Evolutionary conservation across 2,797 vertebrate species (phyloP), one percentile per base, ranked within the genome.

Genomic region (Galago senegalensis): DNA sequence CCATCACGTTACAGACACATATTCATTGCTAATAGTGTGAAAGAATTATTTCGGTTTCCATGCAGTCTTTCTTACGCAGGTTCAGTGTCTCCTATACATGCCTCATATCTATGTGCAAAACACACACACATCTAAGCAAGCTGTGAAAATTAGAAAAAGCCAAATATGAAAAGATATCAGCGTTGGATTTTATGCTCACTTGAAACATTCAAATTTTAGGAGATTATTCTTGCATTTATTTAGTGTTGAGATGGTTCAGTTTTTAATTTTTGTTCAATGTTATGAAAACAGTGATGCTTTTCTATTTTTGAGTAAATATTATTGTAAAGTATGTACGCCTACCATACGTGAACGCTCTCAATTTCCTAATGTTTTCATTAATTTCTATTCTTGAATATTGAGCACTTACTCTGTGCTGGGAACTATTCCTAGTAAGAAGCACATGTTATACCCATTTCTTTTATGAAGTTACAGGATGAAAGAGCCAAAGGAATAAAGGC

Each of bases 61-160:
- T 65, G 73, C 80, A 95, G 46, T 0, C 5, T 95, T 94, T 96
- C 25, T 87, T 75, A 60, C 79, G 88, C 72, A 85, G 34, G 97
- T 86, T 76, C 60, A 83, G 17, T 72, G 61, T 10, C 7, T n/a
- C 46, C 49, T 37, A n/a, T 77, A 65, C 34, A 27, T 93, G 5
- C 18, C 23, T 21, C 85, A 1, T 40, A 14, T n/a, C 27, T 37
- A 5, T 34, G 0, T n/a, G 7, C 12, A 18, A 20, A 63, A 58
- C 29, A 75, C 43, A 60, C 6, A 69, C 10, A 49, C 49, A 40
- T 43, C 21, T 60, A 27, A 37, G 72, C 2, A 88, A 89, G 9
- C 56, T 29, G 7, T 49, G 1, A 2, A 79, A 77, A 31, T 84
- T 49, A 82, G 16, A 40, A 60, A 67, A 89, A 77, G 67, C 5